These are phyloP conservation scores for Turritopsis dohrnii DNA, from an alignment of 30 jellyfish, hydroid and myxozoan species.

Conservation along the genomic window DNA sequence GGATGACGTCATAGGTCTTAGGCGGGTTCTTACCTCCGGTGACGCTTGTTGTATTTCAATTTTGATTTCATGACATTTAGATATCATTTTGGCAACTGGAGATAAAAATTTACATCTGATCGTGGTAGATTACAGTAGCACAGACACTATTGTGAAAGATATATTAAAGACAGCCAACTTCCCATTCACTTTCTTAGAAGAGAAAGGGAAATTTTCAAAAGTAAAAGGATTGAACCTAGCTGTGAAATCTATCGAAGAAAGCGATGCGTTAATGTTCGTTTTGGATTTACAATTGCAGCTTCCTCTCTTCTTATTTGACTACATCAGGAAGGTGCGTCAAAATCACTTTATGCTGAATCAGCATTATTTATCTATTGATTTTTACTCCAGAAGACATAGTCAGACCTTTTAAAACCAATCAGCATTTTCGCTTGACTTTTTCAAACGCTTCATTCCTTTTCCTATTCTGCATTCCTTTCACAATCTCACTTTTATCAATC, in stretches of 20 bases:
- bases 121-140: constrained; percentile 63
- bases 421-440: too few species aligned
- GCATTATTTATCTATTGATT: too few species aligned
- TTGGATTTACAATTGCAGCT: constrained; percentile 35
- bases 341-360: background rate
- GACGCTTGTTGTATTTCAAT: background rate
- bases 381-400: too few species aligned
- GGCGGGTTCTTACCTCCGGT: background rate
- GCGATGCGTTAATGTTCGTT: constrained; percentile 34
- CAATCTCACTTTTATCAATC: too few species aligned
- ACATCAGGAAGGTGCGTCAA: constrained; percentile 38
- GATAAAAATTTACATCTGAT: constrained; percentile 67
- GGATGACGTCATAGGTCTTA: too few species aligned
- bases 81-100: constrained; percentile 38
- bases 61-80: background rate
- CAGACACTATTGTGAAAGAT: constrained; percentile 41
- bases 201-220: constrained; percentile 55
- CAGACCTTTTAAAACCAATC: too few species aligned
- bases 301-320: constrained; percentile 36
- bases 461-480: too few species aligned
- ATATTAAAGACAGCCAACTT: constrained; percentile 39
- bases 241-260: constrained; percentile 26
- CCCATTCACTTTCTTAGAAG: constrained; percentile 46
- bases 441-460: too few species aligned
- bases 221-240: constrained; percentile 31